Evolutionary conservation across 2,888 invertebrate genomes (phyloP), one percentile per base, ranked within the genome.

Genomic region (Coleophora flavipennella): DNA sequence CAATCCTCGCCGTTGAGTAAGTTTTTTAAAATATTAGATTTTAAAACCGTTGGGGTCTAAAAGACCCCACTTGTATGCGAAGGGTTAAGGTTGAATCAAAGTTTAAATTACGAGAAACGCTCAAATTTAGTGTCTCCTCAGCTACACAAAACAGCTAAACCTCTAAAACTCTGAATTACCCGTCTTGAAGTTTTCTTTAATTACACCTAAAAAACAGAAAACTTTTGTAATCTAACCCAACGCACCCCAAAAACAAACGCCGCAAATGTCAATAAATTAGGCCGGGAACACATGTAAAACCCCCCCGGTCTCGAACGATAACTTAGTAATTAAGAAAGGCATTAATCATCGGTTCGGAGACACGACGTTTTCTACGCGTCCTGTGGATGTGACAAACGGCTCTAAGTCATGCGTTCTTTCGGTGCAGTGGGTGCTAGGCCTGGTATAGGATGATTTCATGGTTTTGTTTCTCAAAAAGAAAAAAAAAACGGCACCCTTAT

Each of bases 241-340:
- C 53, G 49, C 58, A 52, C 50, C 63, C 66, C 54, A 50, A 59
- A 67, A 66, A 54, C 53, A 52, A 59, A 54, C 58, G 55, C 57
- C 62, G 56, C 62, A 64, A 78, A 77, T 69, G 77, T 78, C 77
- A 72, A 83, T 79, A 80, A 80, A 81, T 81, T 79, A 78, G 55
- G 55, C 62, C 46, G 42, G 61, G 69, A 75, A 78, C 81, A 80
- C 77, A 80, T 80, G 79, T 71, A 74, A 58, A 62, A 43, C 60
- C 65, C 37, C 31, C 66, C 59, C 61, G 57, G 59, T 51, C 59
- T 51, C 51, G 51, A 63, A 59, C 72, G 74, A 74, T 78, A 75
- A 76, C 76, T 80, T 76, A 62, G 79, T 81, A 84, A 84, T 84
- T 83, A 84, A 80, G 81, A 79, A 79, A 78, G 49, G 57, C 81